phyloP scores from a whole-genome alignment of 2,113 vertebrate genomes.

The Emydura subglobosa region DNA sequence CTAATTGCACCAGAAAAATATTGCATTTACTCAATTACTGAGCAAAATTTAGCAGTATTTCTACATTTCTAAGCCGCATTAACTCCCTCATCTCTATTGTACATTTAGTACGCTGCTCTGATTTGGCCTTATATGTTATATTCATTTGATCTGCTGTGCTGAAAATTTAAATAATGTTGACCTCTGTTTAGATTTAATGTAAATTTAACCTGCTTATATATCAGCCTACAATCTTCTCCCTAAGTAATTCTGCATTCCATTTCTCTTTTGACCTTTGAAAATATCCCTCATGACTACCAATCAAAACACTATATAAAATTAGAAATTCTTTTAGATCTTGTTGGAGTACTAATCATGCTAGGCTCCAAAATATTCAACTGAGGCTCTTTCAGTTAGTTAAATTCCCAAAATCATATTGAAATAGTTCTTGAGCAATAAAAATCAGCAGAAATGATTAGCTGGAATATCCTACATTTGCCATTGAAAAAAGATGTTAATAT shows the following conservation, averaged over 20 bases:
- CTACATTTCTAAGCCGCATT: not conserved
- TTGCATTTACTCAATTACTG: not conserved
- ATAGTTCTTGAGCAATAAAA: constrained; percentile 51
- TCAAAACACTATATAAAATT: constrained; percentile 50
- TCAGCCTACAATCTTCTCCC: constrained; percentile 9
- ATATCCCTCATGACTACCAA: constrained; percentile 56
- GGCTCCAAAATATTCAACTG: constrained; percentile 60
- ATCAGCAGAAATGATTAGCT: constrained; percentile 41
- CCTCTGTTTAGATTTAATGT: constrained; percentile 14
- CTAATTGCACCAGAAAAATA: constrained; percentile 2
- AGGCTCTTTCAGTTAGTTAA: constrained; percentile 63
- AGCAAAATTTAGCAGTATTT: constrained; percentile 22
- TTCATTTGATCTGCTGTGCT: constrained; percentile 14
- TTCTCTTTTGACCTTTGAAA: constrained; percentile 66
- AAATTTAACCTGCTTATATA: constrained; percentile 36
- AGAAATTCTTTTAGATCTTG: constrained; percentile 69
- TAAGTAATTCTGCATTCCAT: constrained; percentile 49
- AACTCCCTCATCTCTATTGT: constrained; percentile 3
- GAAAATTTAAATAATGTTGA: constrained; percentile 38
- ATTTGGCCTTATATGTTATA: not conserved
- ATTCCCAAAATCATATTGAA: constrained; percentile 50
- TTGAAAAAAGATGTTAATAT: constrained; percentile 31
- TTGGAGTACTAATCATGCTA: constrained; percentile 50
- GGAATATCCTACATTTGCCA: constrained; percentile 24
- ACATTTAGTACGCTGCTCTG: not conserved